phyloP scores from a whole-genome alignment of 1,140 invertebrate species.

The Triops longicaudatus region DNA sequence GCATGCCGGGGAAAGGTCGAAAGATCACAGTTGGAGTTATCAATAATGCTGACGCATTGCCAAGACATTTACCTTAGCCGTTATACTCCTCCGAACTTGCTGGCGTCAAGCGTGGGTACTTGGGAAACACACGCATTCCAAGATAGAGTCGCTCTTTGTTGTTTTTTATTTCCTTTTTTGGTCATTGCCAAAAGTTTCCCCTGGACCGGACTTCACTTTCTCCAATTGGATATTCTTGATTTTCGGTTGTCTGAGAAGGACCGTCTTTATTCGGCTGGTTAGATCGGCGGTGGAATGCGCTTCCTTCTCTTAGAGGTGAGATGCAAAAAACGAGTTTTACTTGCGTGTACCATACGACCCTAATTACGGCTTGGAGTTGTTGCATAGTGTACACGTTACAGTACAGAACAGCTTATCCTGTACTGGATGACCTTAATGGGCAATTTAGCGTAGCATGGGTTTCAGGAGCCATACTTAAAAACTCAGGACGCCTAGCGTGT shows the following conservation, averaged over 20 bases:
- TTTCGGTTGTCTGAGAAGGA: neutral
- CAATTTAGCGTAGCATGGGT: neutral
- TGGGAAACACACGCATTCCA: neutral
- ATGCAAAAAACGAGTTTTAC: neutral
- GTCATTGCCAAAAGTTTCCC: neutral
- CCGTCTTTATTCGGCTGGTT: neutral
- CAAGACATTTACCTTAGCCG: neutral
- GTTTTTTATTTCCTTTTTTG: neutral
- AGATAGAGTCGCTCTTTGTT: neutral
- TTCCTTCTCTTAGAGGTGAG: neutral
- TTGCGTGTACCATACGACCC: neutral
- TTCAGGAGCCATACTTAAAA: neutral
- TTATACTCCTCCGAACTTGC: neutral
- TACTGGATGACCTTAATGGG: neutral
- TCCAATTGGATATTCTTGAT: neutral
- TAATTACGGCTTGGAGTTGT: neutral
- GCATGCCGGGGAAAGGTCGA: neutral
- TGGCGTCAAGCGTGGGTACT: neutral
- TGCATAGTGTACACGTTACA: neutral
- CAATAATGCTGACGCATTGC: slow-evolving; percentile 9
- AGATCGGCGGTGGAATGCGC: neutral
- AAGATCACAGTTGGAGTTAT: slow-evolving; percentile 3
- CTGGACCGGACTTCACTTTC: neutral
- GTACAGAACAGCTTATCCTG: neutral
- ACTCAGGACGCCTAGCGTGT: too few species aligned